A percentile compares a stretch with the other conserved stretches of the same genome.
These are phyloP conservation scores for Ceraclea dissimilis DNA, from an alignment of 2,888 invertebrate species.

Conservation along the genomic window DNA sequence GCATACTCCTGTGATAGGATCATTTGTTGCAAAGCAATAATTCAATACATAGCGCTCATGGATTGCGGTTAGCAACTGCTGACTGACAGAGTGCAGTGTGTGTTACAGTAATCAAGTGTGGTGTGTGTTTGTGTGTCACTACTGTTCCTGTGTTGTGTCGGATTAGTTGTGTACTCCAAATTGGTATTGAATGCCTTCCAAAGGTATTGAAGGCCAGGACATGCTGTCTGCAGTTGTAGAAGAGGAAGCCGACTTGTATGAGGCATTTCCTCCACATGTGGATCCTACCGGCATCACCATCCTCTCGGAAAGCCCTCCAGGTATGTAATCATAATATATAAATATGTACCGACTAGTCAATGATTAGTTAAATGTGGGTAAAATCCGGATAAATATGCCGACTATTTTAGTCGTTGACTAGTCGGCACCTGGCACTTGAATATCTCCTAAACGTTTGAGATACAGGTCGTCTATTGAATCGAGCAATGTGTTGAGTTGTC, in stretches of 20 bases:
- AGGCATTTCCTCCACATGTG: conserved; percentile 75
- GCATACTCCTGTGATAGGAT: background rate
- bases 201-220: conserved; percentile 32
- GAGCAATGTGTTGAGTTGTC: no score
- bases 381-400: no score
- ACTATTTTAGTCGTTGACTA: no score
- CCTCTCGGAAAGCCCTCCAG: conserved; percentile 57
- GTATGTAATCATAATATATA: no score
- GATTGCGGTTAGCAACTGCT: conserved; percentile 10
- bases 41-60: conserved; percentile 2
- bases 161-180: background rate
- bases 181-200: background rate
- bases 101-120: conserved; percentile 31
- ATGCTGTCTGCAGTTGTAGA: conserved; percentile 67
- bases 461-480: no score
- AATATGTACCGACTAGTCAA: no score
- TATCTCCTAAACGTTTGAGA: no score
- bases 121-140: conserved; percentile 5
- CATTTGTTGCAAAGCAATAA: no score
- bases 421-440: no score
- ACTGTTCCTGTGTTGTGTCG: conserved; percentile 5
- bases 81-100: conserved; percentile 38
- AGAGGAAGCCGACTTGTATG: conserved; percentile 68
- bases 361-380: no score
- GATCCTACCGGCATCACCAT: conserved; percentile 72